phyloP scores from a whole-genome alignment of 2,888 invertebrate genomes.

The Podotricha telesiphe region DNA sequence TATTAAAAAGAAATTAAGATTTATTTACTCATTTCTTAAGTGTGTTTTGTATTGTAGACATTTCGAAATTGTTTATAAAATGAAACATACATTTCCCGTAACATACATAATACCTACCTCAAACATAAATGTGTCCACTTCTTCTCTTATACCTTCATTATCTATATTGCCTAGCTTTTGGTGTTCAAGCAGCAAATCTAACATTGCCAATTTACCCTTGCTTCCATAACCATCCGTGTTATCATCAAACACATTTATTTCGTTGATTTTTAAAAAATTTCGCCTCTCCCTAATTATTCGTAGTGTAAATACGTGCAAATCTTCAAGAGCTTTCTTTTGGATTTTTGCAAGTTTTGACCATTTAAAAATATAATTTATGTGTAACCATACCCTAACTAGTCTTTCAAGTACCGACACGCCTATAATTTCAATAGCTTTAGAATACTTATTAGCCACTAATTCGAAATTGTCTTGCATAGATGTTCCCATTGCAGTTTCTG shows the following conservation, averaged over 20 bases:
- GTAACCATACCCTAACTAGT: slow-evolving; percentile 31
- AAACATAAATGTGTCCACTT: slow-evolving; percentile 89
- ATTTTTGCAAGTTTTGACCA: slow-evolving; percentile 12
- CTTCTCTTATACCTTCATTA: slow-evolving; percentile 85
- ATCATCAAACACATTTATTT: background rate
- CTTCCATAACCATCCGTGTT: slow-evolving; percentile 46
- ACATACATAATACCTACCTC: slow-evolving; percentile 66
- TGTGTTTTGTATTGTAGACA: too few relatives aligned
- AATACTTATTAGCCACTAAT: slow-evolving; percentile 31
- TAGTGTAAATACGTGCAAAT: slow-evolving; percentile 37
- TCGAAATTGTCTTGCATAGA: slow-evolving; percentile 29
- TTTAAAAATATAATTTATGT: slow-evolving; percentile 28
- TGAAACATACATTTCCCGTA: too few relatives aligned
- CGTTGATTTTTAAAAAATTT: slow-evolving; percentile 37
- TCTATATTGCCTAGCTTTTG: slow-evolving; percentile 81
- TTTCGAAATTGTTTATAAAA: too few relatives aligned
- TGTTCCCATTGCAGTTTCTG: slow-evolving; percentile 42
- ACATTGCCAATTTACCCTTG: slow-evolving; percentile 81
- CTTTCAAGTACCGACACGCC: slow-evolving; percentile 20
- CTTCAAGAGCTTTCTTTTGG: slow-evolving; percentile 29
- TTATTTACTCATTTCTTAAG: too few relatives aligned
- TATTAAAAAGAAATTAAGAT: too few relatives aligned
- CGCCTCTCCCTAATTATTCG: slow-evolving; percentile 35
- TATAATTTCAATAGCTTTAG: slow-evolving; percentile 32
- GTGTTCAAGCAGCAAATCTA: slow-evolving; percentile 85